Base-by-base conservation (phyloP, 1,140 invertebrate species). In the Drosophila sechellia region DNA sequence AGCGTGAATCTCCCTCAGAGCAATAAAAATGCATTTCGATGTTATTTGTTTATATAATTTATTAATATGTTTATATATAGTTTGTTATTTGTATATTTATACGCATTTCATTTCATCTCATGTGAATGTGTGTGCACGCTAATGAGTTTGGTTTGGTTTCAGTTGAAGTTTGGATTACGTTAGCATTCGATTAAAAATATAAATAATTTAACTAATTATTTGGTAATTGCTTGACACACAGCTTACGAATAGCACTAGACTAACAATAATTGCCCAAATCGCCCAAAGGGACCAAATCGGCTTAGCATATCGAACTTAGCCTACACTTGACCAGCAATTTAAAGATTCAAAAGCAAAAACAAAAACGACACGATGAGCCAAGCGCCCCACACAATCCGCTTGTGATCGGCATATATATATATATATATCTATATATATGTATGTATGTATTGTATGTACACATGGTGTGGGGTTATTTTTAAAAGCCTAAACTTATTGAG, bases 191-290 rank as follows among this genome's bases (percentile, higher is more conserved):
- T 71, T 83, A 61, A 70, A 76, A 79, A 45, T 73, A 76, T 72
- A 77, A 80, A 89, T 89, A 89, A 87, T 84, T 89, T 84, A 89
- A 89, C 84, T 89, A 89, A 68, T 89, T 89, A 83, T 77, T 83
- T 87, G 84, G 81, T 85, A 85, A 77, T 78, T 86, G 81, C 74
- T 77, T 77, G 59, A 77, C 55, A 77, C 66, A 25, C 74, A 20
- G 40, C 37, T 69, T 70, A 70, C 63, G 35, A 17, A 20, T 55
- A 70, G 50, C 50, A 39, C 43, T 70, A 48, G 13, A 55, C 40
- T 49, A 70, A 49, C 64, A 70, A 27, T 40, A 15, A 57, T 45
- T 37, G 20, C 53, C 43, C 31, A 8, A 31, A 17, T 35, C 15
- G 20, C 34, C 45, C 50, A 6, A n/a, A 13, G 11, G 27, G 43